These are phyloP conservation scores for Euzophera pinguis DNA, from an alignment of 2,888 invertebrate genomes.

Conservation along the genomic window DNA sequence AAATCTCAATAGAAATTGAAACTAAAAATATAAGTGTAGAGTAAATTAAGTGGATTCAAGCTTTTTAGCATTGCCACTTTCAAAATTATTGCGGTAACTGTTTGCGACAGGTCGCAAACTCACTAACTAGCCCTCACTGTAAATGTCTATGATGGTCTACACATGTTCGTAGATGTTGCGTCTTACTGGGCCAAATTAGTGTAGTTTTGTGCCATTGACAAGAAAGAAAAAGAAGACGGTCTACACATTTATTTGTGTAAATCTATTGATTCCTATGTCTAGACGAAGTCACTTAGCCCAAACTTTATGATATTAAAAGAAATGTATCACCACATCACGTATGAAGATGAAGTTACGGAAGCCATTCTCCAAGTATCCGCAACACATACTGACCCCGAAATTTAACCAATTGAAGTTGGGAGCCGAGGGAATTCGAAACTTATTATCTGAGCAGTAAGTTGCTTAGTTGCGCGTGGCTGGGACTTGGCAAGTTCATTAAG, in stretches of 20 bases:
- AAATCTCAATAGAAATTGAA: too few relatives aligned
- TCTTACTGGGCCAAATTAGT: too few relatives aligned
- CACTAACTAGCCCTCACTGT: too few relatives aligned
- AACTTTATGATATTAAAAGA: constrained; percentile 9
- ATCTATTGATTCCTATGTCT: background rate
- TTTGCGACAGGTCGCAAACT: too few relatives aligned
- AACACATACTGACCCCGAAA: constrained; percentile 39
- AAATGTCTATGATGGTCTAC: too few relatives aligned
- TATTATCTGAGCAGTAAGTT: constrained; percentile 36
- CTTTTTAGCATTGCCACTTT: too few relatives aligned
- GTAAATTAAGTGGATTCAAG: too few relatives aligned
- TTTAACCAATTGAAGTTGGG: constrained; percentile 27
- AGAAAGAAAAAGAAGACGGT: background rate
- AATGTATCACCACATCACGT: constrained; percentile 3
- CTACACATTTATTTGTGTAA: background rate
- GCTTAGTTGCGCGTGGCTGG: constrained; percentile 33
- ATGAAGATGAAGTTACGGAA: constrained; percentile 5
- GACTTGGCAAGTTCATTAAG: constrained; percentile 70
- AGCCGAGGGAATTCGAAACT: constrained; percentile 32
- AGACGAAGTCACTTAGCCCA: constrained; percentile 5
- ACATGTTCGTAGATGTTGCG: too few relatives aligned
- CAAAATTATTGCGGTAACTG: too few relatives aligned
- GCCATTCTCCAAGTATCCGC: constrained; percentile 15
- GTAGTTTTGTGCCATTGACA: too few relatives aligned
- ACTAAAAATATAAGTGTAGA: too few relatives aligned